Evolutionary conservation across 2,797 vertebrate genomes (phyloP).

Genomic region (Mormyrus hasselquistii): DNA sequence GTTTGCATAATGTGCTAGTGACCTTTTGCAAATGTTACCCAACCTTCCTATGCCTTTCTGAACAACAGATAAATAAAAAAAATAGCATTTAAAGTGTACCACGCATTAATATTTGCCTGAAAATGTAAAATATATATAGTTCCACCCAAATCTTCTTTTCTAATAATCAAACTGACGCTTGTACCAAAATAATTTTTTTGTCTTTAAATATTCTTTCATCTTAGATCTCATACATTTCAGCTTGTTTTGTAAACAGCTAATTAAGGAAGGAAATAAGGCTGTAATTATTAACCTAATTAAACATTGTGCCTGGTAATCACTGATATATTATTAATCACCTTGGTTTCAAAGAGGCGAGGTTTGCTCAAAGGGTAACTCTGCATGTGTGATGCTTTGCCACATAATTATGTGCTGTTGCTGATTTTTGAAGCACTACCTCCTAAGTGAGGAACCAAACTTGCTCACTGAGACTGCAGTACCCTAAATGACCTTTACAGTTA

Average conservation of each 20-base stretch:
- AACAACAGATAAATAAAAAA: background rate
- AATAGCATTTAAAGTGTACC: background rate
- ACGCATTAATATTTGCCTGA: background rate
- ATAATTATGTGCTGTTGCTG: background rate
- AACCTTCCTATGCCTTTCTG: background rate
- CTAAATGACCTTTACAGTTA: background rate
- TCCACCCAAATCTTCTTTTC: background rate
- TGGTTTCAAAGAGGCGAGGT: conserved; percentile 28
- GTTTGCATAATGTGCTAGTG: background rate
- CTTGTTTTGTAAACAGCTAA: conserved; percentile 11
- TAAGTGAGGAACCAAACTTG: background rate
- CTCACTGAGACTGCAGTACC: background rate
- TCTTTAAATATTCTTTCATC: background rate
- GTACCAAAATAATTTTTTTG: background rate
- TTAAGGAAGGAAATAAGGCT: conserved; percentile 35
- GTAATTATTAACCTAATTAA: conserved; percentile 39
- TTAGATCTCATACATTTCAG: background rate
- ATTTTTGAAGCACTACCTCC: background rate
- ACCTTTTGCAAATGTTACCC: background rate
- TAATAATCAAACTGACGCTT: background rate
- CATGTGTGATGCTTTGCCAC: background rate
- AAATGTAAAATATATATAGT: background rate
- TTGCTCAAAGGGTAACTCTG: background rate
- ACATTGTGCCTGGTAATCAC: conserved; percentile 31
- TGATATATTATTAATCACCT: conserved; percentile 39